Base-by-base conservation (phyloP, 2,888 invertebrate genomes). In the Apomyelois bistriatella region DNA sequence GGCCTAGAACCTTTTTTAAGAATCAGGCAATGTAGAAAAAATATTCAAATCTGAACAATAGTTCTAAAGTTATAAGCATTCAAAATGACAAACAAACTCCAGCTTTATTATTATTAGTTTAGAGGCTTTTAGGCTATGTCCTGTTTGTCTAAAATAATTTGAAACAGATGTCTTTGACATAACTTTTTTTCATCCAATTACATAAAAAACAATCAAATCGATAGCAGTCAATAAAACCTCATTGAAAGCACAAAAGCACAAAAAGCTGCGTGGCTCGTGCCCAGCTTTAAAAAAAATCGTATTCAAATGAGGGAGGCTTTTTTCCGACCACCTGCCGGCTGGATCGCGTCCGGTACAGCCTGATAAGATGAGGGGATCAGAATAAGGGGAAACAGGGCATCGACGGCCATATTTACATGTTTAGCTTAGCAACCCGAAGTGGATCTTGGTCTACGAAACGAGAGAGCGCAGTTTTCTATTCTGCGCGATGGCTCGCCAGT, bases 221-320 rank as follows among this genome's bases (percentile, higher is more conserved):
- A 37, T 36, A 49, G 54, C 55, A 66, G 57, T 65, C 62, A 64
- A 70, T 70, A 72, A 71, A 68, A 66, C 22, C 68, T 65, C 63
- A 66, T 60, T 66, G 68, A 64, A 59, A 58, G 67, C 63, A 72
- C 62, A 63, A 66, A 62, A 66, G 64, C 58, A 62, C 56, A 60
- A 61, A 64, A 68, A 65, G 58, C 62, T 60, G 56, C 41, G 5
- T 64, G 54, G 63, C 60, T 56, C 69, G 67, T 68, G 60, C 60
- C 53, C 52, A 50, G 52, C 46, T 42, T 13, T 58, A 53, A 70
- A 73, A 76, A 77, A 79, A 70, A 71, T 71, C 68, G 60, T 82
- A 81, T 82, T 80, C 75, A 81, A 82, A 82, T 79, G 76, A 75
- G 82, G 82, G 74, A 72, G 61, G 67, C 30, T 48, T 48, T 48